These are phyloP conservation scores for Leptoclinus maculatus DNA, from an alignment of 2,797 vertebrate genomes.

Conservation along the genomic window DNA sequence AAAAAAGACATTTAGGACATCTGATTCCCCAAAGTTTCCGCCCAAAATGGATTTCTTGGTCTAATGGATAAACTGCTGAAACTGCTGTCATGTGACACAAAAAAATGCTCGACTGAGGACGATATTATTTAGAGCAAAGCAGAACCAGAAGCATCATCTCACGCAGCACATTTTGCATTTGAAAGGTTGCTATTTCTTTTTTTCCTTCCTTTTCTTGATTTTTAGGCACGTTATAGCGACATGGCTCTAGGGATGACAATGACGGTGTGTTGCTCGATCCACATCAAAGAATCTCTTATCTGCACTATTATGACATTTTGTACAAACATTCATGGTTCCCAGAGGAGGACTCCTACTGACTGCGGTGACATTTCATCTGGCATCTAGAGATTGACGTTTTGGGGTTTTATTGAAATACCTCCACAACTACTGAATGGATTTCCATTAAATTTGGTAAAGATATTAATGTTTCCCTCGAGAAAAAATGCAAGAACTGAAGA, in stretches of 20 bases:
- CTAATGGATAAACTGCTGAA: slow-evolving; percentile 24
- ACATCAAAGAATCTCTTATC: not conserved
- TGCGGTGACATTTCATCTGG: not conserved
- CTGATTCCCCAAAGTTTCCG: not conserved
- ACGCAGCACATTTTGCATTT: slow-evolving; percentile 9
- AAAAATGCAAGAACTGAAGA: not conserved
- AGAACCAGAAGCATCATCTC: slow-evolving; percentile 1
- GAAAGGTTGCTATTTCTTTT: slow-evolving; percentile 1
- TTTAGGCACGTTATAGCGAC: not conserved
- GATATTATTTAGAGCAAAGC: slow-evolving; percentile 15
- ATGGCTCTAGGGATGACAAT: not conserved
- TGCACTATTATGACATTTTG: not conserved
- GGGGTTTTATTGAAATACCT: not conserved
- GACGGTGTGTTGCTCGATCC: not conserved
- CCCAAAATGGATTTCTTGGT: slow-evolving; percentile 4
- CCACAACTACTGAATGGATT: not conserved
- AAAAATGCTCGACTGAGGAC: not conserved
- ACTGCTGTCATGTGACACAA: slow-evolving; percentile 3
- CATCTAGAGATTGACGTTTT: not conserved
- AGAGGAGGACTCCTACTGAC: not conserved
- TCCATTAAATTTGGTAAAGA: not conserved
- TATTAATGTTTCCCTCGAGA: not conserved
- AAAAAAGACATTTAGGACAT: slow-evolving; percentile 1
- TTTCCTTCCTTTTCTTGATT: not conserved
- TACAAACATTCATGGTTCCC: not conserved